Percentiles rank a stretch among this genome's conserved stretches.
Evolutionary conservation across 2,888 invertebrate genomes (phyloP).

Genomic region (Orchestes rusci): DNA sequence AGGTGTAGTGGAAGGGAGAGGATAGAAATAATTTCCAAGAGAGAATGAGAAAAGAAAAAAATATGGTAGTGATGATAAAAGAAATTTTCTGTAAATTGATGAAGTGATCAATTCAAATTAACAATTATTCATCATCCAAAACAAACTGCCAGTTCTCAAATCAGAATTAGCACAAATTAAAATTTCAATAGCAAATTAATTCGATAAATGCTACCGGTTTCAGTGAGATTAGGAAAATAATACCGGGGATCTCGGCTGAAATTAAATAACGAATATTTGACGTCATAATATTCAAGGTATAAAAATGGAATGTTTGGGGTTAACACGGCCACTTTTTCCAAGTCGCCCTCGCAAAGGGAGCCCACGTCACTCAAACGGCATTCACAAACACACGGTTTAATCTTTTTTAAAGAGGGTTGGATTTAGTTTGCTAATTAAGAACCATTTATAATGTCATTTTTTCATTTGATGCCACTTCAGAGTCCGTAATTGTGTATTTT

Average conservation of each 20-base stretch:
- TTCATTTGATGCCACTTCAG: slow-evolving; percentile 34
- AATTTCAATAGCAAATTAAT: no score
- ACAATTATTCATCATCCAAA: no score
- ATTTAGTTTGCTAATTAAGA: slow-evolving; percentile 46
- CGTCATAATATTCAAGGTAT: slow-evolving; percentile 33
- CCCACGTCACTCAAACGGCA: slow-evolving; percentile 44
- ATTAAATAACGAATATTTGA: slow-evolving; percentile 30
- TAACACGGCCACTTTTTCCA: slow-evolving; percentile 36
- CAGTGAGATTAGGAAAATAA: slow-evolving; percentile 18
- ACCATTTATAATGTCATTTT: slow-evolving; percentile 46
- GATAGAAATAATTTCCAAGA: no score
- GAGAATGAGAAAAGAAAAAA: no score
- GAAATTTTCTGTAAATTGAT: no score
- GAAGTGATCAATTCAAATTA: no score
- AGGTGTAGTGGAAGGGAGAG: no score
- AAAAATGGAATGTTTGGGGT: slow-evolving; percentile 37
- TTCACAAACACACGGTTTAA: slow-evolving; percentile 46
- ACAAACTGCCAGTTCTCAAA: no score
- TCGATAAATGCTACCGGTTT: no score
- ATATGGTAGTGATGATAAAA: no score
- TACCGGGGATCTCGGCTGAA: slow-evolving; percentile 18
- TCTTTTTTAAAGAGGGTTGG: slow-evolving; percentile 46
- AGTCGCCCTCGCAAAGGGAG: slow-evolving; percentile 26
- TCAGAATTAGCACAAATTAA: no score
- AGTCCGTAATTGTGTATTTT: no score